phyloP scores from a whole-genome alignment of 2,113 vertebrate genomes.

The Ptilonorhynchus violaceus region DNA sequence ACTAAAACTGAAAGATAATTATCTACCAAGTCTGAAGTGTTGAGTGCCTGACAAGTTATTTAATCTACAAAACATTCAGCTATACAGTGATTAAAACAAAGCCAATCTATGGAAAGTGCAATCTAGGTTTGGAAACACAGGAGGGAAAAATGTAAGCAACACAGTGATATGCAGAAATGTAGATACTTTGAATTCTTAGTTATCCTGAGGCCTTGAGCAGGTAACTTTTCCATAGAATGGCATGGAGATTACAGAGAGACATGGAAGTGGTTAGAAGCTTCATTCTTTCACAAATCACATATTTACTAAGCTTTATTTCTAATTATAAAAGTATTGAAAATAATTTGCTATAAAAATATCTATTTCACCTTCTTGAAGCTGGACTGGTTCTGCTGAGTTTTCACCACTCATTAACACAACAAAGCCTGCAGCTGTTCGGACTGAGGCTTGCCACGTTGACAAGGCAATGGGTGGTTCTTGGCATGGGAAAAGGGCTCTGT shows the following conservation, averaged over 20 bases:
- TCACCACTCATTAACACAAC: slow-evolving; percentile 94
- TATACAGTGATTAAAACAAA: slow-evolving; percentile 6
- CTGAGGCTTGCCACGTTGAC: slow-evolving; percentile 94
- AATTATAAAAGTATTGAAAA: not conserved
- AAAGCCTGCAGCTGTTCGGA: slow-evolving; percentile 82
- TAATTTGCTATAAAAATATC: slow-evolving; percentile 9
- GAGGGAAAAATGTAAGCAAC: not conserved
- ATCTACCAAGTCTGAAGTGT: not conserved
- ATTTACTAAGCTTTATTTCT: not conserved
- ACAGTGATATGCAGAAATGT: not conserved
- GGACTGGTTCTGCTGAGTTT: slow-evolving; percentile 80
- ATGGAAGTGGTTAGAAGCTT: not conserved
- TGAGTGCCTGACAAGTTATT: not conserved
- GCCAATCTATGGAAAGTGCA: not conserved
- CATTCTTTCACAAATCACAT: not conserved
- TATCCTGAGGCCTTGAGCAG: not conserved
- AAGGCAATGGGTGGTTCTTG: slow-evolving; percentile 97
- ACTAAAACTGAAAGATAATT: not conserved
- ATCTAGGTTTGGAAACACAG: not conserved
- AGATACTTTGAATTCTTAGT: not conserved
- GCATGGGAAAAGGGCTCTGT: slow-evolving; percentile 96
- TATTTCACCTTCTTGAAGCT: slow-evolving; percentile 77
- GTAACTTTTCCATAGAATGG: not conserved
- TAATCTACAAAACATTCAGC: not conserved
- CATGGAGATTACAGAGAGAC: not conserved